Evolutionary conservation across 92 coral and sea anemone species (phyloP).

Genomic region (Paragorgia papillata): DNA sequence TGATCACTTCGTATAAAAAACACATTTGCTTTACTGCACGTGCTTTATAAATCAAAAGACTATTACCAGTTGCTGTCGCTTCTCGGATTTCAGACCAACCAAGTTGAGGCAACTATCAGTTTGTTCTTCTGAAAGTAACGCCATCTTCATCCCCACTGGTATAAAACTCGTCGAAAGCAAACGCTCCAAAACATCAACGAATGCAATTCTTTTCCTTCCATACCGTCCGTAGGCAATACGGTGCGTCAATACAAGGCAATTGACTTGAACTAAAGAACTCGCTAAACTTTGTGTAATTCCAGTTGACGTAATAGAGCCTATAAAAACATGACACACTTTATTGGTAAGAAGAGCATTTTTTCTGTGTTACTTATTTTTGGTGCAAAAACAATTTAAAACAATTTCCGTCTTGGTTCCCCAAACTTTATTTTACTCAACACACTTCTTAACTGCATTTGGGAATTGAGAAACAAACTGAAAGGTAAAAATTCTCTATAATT

Average conservation of each 20-base stretch:
- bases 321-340: too few relatives aligned
- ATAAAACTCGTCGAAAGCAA: conserved; percentile 71
- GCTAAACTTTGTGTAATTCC: conserved; percentile 7
- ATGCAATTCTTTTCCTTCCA: conserved; percentile 57
- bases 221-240: conserved; percentile 53
- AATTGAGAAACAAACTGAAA: too few relatives aligned
- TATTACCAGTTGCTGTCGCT: conserved; percentile 76
- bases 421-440: too few relatives aligned
- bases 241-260: conserved; percentile 79
- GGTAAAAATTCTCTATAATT: too few relatives aligned
- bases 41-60: too few relatives aligned
- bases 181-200: conserved; percentile 83
- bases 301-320: background rate
- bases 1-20: too few relatives aligned
- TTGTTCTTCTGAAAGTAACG: conserved; percentile 70
- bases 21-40: too few relatives aligned
- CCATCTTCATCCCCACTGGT: conserved; percentile 80
- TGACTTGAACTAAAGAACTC: conserved; percentile 83
- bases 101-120: conserved; percentile 77
- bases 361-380: background rate
- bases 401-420: too few relatives aligned
- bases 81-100: conserved; percentile 57
- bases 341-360: too few relatives aligned
- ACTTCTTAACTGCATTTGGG: too few relatives aligned
- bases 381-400: background rate